phyloP scores from a whole-genome alignment of 2,797 vertebrate species.

The Paedocypris micromegethes region DNA sequence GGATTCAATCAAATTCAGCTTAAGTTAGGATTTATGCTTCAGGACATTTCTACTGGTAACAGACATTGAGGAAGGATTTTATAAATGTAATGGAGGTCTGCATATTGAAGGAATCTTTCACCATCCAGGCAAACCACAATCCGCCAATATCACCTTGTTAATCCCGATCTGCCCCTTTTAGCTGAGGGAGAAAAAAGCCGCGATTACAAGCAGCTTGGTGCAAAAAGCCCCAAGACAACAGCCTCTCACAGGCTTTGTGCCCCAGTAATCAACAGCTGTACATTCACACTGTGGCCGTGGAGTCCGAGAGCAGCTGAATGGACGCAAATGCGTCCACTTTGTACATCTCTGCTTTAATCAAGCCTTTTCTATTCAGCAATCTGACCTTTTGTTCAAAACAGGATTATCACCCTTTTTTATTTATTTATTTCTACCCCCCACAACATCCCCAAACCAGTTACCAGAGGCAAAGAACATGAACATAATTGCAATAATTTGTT shows the following conservation, averaged over 20 bases:
- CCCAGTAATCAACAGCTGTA: constrained; percentile 91
- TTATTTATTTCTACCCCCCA: constrained; percentile 41
- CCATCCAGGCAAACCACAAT: constrained; percentile 48
- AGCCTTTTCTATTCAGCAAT: constrained; percentile 99
- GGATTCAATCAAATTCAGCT: no score
- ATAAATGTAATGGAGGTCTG: no score
- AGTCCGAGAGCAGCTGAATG: constrained; percentile 86
- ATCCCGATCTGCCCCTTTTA: constrained; percentile 25
- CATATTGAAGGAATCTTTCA: constrained; percentile 65
- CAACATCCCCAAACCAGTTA: constrained; percentile 75
- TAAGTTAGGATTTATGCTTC: no score
- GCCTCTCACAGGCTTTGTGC: constrained; percentile 84
- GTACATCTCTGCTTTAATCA: constrained; percentile 99
- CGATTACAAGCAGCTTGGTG: constrained; percentile 78
- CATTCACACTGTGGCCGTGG: constrained; percentile 76
- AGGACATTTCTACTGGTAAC: no score
- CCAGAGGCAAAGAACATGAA: constrained; percentile 98
- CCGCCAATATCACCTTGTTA: constrained; percentile 5
- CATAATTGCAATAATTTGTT: constrained; percentile 99
- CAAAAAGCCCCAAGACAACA: constrained; percentile 77
- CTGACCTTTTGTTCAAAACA: constrained; percentile 99
- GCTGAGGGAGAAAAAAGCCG: constrained; percentile 56
- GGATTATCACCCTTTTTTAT: constrained; percentile 86
- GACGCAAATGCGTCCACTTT: constrained; percentile 97
- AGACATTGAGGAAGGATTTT: no score